A percentile compares a stretch with the other conserved stretches of the same genome.
Evolutionary conservation across 2,113 vertebrate species (phyloP).

Genomic region (Callorhinus ursinus): DNA sequence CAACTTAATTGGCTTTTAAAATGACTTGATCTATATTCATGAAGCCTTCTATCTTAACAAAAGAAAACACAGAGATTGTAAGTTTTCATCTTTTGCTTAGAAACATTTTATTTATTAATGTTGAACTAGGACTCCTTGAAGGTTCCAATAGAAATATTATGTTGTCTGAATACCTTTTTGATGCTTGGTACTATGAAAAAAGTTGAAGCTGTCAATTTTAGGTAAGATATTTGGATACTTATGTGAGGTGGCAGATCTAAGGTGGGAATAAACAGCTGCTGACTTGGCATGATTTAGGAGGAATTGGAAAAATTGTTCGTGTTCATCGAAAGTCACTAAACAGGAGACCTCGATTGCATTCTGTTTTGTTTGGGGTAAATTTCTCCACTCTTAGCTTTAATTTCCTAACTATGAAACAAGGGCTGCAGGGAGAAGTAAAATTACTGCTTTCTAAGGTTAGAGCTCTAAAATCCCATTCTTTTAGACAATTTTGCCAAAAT

Average conservation of each 20-base stretch:
- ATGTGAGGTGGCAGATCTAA: background rate
- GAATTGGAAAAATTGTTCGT: background rate
- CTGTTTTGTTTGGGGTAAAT: background rate
- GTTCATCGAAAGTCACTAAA: background rate
- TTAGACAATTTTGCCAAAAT: background rate
- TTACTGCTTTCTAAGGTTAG: background rate
- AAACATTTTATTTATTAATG: background rate
- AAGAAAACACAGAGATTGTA: background rate
- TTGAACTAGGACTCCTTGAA: background rate
- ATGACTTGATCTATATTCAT: background rate
- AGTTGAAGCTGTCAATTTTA: background rate
- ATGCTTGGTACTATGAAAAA: background rate
- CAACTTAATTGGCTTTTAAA: background rate
- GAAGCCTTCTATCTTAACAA: background rate
- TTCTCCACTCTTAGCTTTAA: background rate
- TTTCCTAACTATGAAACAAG: background rate
- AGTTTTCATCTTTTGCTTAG: background rate
- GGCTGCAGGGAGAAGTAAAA: background rate
- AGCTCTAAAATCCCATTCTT: background rate
- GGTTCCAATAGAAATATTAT: background rate
- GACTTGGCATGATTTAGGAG: background rate
- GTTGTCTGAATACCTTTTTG: background rate
- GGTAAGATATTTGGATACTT: conserved; percentile 11
- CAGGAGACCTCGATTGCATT: background rate
- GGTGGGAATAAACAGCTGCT: background rate